Base-by-base conservation (phyloP, 2,113 vertebrate species). In the Boulengeromyrus knoepffleri region DNA sequence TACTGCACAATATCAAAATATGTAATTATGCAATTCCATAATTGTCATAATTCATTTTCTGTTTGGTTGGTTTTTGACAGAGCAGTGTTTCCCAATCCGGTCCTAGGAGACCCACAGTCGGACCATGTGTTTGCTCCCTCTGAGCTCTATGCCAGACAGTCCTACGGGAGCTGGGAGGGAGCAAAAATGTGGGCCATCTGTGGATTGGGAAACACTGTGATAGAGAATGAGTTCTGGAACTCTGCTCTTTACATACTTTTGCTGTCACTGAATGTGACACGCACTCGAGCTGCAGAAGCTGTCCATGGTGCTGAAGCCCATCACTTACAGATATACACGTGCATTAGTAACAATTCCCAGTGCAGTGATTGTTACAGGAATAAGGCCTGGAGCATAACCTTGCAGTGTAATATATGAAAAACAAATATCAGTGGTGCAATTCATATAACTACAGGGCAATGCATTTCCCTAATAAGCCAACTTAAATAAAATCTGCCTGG, bases 301-400 rank as follows among this genome's bases (percentile, higher is more conserved):
- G 70, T 89, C 88, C 88, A 89, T 89, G 88, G 88, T 89, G 17
- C 88, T 89, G 88, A 89, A 89, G 17, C 21, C 62, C 24, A 88
- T 24, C 17, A 42, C 77, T 47, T 21, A 46, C 6, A 47, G 45
- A 45, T 3, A 21, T 83, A 39, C 46, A 39, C 21, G 12, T 21
- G 17, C n/a, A 12, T 15, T 52, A 36, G 85, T 52, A 45, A 87
- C 49, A 87, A 87, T 87, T 87, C 46, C 49, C 42, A 85, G 31
- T 85, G 83, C 74, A 80, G 36, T 36, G 74, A 80, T 42, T 85
- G 5, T 85, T 46, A 85, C 21, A 8, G 17, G 42, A 21, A 47
- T 46, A n/a, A 27, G 9, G 83, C 2, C 83, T 46, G 77, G 77
- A 83, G 77, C 36, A 39, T 36, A 31, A 74, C 31, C n/a, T 39